phyloP scores from a whole-genome alignment of 2,888 invertebrate genomes.

The Stenichneumon culpator region DNA sequence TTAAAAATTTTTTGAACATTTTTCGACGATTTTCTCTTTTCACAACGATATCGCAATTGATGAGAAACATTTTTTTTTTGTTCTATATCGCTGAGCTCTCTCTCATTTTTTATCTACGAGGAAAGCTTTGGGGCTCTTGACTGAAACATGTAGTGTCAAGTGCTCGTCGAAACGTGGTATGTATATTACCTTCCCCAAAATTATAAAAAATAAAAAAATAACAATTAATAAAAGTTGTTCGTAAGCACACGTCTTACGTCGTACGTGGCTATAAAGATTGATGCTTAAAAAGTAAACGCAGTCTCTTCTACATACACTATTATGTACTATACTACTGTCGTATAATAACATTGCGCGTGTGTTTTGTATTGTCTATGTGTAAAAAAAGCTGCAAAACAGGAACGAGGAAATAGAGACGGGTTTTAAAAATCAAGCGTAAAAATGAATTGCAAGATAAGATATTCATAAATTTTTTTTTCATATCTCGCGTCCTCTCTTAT shows the following conservation, averaged over 20 bases:
- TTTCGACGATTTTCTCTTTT: background rate
- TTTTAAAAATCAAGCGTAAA: slow-evolving; percentile 79
- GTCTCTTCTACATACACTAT: slow-evolving; percentile 57
- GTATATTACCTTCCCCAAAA: slow-evolving; percentile 7
- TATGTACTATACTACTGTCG: slow-evolving; percentile 50
- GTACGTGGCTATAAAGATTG: slow-evolving; percentile 29
- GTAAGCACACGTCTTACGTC: slow-evolving; percentile 14
- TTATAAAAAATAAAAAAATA: background rate
- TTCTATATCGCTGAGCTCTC: background rate
- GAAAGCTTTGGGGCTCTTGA: background rate
- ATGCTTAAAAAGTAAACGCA: slow-evolving; percentile 54
- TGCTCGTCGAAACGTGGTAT: slow-evolving; percentile 11
- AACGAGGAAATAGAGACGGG: slow-evolving; percentile 74
- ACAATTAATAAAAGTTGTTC: background rate
- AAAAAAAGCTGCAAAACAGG: slow-evolving; percentile 75
- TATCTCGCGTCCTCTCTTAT: slow-evolving; percentile 58
- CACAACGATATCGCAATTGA: background rate
- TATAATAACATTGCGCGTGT: slow-evolving; percentile 55
- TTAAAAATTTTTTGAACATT: background rate
- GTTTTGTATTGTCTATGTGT: slow-evolving; percentile 32
- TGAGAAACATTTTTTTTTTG: background rate
- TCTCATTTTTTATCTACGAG: background rate
- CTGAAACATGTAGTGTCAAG: background rate
- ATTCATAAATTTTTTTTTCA: slow-evolving; percentile 53
- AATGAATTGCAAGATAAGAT: slow-evolving; percentile 77